Evolutionary conservation across 1,140 invertebrate species (phyloP).

Genomic region (Gonioctena quinquepunctata): DNA sequence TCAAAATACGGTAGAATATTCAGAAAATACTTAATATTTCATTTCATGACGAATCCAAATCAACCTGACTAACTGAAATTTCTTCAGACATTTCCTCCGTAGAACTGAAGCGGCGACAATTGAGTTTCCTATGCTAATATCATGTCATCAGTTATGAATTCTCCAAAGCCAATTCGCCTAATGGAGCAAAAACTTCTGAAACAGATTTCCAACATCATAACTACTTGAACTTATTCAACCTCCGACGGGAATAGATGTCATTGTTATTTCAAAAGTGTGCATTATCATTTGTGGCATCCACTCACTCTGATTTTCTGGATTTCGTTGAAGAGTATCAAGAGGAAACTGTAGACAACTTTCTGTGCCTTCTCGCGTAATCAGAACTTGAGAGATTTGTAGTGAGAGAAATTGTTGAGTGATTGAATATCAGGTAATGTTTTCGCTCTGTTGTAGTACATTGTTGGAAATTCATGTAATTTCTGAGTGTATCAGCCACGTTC

Average conservation of each 20-base stretch:
- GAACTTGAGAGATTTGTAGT: neutral
- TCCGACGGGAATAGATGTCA: neutral
- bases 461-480: no score
- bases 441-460: no score
- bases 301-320: neutral
- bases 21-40: no score
- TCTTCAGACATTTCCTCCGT: no score
- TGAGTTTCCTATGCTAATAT: no score
- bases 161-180: neutral
- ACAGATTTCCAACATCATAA: no score
- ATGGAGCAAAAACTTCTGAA: neutral
- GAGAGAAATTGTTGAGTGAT: neutral
- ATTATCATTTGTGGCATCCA: neutral
- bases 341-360: neutral
- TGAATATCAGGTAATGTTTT: no score
- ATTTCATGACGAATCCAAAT: no score
- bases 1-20: no score
- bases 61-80: no score
- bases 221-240: neutral
- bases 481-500: no score
- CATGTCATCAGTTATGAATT: neutral
- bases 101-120: no score
- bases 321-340: neutral
- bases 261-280: neutral
- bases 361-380: neutral